phyloP scores from a whole-genome alignment of 2,888 invertebrate species.

The Tolmerus cingulatus region DNA sequence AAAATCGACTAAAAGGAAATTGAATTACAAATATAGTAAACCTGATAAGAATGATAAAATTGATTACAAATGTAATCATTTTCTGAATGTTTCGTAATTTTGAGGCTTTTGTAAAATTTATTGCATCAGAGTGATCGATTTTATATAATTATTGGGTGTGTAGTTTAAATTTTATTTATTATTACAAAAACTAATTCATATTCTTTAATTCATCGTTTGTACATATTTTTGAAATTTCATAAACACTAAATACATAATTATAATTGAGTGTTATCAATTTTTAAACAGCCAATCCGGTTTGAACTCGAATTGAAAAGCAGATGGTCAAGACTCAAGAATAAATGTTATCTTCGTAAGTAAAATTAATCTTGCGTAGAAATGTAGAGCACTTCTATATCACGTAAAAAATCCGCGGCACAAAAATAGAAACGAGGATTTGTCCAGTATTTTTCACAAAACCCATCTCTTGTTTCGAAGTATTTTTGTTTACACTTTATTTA shows the following conservation, averaged over 20 bases:
- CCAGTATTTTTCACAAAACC: not conserved
- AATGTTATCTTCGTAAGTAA: not conserved
- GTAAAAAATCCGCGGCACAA: not conserved
- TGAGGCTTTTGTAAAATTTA: no score
- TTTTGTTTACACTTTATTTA: not conserved
- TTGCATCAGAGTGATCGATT: no score
- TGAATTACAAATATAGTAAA: no score
- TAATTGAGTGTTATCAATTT: not conserved
- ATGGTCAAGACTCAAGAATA: not conserved
- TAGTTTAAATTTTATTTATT: no score
- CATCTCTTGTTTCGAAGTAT: not conserved
- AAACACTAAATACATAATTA: no score
- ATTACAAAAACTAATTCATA: not conserved
- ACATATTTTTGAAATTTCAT: not conserved
- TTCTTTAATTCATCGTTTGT: not conserved
- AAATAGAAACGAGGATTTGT: not conserved
- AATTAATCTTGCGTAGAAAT: not conserved
- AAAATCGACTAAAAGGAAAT: no score
- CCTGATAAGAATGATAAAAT: no score
- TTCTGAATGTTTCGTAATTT: no score
- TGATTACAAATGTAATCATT: no score
- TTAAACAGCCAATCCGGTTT: not conserved
- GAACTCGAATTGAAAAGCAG: not conserved
- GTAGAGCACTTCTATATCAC: not conserved
- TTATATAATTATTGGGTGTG: no score